A percentile compares a stretch with the other conserved stretches of the same genome.
phyloP scores from a whole-genome alignment of 2,888 invertebrate genomes.

The Corbicula japonica region DNA sequence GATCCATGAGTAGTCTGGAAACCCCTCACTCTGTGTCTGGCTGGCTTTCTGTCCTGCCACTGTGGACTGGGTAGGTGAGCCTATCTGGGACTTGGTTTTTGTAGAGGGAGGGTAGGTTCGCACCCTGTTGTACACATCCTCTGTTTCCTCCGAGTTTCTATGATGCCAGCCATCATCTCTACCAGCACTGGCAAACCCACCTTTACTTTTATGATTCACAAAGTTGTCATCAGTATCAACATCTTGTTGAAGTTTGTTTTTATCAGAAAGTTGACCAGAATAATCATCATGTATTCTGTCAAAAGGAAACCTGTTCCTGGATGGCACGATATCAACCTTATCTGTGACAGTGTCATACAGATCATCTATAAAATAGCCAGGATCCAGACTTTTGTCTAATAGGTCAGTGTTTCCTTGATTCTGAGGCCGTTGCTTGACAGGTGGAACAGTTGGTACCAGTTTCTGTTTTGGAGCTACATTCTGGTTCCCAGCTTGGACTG shows the following conservation, averaged over 20 bases:
- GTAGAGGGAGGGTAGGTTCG: conserved; percentile 56
- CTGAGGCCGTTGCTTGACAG: conserved; percentile 1
- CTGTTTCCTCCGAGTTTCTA: conserved; percentile 11
- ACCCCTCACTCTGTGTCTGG: conserved; percentile 52
- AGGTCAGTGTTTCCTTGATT: neutral
- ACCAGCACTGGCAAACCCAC: neutral
- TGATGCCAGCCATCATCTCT: no score
- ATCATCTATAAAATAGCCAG: conserved; percentile 1
- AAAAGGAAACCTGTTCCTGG: neutral
- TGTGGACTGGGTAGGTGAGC: conserved; percentile 59
- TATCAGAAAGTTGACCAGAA: no score
- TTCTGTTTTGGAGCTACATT: conserved; percentile 2
- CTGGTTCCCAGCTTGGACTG: conserved; percentile 1
- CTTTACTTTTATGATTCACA: neutral
- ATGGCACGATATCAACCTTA: neutral
- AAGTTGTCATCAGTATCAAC: neutral
- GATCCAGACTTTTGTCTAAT: neutral
- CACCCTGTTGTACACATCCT: neutral
- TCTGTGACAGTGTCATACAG: conserved; percentile 15
- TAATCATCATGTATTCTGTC: neutral
- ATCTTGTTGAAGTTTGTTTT: no score
- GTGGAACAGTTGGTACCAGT: conserved; percentile 15
- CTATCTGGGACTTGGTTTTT: conserved; percentile 58
- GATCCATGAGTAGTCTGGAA: conserved; percentile 57
- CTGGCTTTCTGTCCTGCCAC: conserved; percentile 50